Evolutionary conservation across 2,113 vertebrate genomes (phyloP).

Genomic region (Tachycineta bicolor): DNA sequence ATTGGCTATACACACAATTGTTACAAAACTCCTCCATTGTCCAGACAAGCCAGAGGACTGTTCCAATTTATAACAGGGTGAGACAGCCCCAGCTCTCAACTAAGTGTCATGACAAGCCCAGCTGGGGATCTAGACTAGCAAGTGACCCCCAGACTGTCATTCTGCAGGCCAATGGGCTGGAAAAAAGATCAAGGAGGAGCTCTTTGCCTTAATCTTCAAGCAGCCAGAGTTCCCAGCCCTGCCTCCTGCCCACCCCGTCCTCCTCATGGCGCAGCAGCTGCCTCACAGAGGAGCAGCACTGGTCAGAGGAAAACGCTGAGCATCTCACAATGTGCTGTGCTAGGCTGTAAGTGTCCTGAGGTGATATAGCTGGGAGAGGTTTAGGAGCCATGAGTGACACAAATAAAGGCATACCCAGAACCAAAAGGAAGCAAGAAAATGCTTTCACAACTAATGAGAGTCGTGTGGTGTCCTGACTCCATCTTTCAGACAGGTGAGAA

Average conservation of each 20-base stretch:
- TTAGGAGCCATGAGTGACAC: neutral
- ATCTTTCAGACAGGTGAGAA: slow-evolving; percentile 17
- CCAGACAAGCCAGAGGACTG: slow-evolving; percentile 1
- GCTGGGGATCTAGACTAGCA: neutral
- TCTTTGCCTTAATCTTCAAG: neutral
- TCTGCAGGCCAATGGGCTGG: slow-evolving; percentile 6
- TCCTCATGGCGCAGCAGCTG: neutral
- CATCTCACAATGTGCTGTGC: neutral
- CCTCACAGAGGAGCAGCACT: neutral
- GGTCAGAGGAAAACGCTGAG: neutral
- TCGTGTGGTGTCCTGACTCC: neutral
- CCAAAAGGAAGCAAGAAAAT: neutral
- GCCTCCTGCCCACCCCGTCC: neutral
- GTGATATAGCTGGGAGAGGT: slow-evolving; percentile 2
- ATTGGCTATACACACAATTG: neutral
- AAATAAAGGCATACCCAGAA: neutral
- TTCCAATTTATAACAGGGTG: slow-evolving; percentile 8
- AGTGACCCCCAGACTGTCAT: slow-evolving; percentile 11
- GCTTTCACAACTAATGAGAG: slow-evolving; percentile 46
- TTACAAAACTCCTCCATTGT: neutral
- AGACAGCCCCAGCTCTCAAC: neutral
- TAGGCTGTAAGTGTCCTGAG: neutral
- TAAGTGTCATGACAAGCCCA: neutral
- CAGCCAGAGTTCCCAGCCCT: neutral
- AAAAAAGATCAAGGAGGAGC: slow-evolving; percentile 43